These are phyloP conservation scores for Melipona quadrifasciata DNA, from an alignment of 1,140 invertebrate species.

Conservation along the genomic window DNA sequence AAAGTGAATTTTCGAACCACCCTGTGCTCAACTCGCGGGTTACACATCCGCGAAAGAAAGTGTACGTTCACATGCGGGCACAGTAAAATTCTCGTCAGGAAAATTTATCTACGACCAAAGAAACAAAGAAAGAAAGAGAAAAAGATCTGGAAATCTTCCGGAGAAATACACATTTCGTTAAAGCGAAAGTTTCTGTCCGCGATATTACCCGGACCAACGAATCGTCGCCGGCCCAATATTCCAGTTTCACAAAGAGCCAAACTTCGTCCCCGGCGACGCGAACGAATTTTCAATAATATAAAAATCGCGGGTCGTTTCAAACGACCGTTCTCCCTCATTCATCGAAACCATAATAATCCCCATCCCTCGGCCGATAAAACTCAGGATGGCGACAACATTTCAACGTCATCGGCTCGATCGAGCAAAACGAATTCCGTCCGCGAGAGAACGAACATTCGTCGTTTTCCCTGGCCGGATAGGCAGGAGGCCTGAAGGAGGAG, in stretches of 20 bases:
- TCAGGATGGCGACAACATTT: neutral
- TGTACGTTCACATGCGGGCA: too few species aligned
- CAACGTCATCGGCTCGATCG: conserved; percentile 1
- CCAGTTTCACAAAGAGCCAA: neutral
- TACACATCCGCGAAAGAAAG: too few species aligned
- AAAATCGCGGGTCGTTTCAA: neutral
- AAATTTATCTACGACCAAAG: too few species aligned
- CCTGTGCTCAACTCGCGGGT: too few species aligned
- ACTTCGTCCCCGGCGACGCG: neutral
- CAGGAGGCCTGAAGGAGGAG: too few species aligned
- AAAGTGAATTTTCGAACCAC: neutral
- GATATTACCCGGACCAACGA: too few species aligned
- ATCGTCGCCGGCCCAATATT: neutral
- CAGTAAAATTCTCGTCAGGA: too few species aligned
- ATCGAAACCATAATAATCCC: neutral
- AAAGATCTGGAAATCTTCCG: too few species aligned
- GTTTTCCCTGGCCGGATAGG: neutral
- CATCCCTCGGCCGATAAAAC: neutral
- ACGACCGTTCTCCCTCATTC: neutral
- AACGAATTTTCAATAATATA: neutral
- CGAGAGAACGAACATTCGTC: conserved; percentile 3
- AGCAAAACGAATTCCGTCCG: conserved; percentile 2
- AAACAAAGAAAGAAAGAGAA: too few species aligned
- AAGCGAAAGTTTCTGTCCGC: too few species aligned
- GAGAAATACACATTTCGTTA: too few species aligned